These are phyloP conservation scores for Disparrhopalites patrizii DNA, from an alignment of 2,888 invertebrate genomes.

Conservation along the genomic window DNA sequence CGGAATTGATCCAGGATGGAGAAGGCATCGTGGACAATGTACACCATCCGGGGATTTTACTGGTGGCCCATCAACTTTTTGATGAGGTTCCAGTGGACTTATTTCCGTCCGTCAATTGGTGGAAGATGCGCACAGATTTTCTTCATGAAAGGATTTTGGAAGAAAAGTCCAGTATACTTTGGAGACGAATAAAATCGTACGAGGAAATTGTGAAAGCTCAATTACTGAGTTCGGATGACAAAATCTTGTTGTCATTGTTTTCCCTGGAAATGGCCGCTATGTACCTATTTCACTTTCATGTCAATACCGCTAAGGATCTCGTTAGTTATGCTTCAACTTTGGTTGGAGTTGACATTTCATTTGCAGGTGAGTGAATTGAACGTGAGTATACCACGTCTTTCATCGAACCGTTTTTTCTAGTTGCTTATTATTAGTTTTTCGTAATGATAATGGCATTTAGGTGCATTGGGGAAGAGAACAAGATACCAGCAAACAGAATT, in stretches of 20 bases:
- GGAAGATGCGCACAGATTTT: slow-evolving; percentile 69
- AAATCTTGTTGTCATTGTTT: slow-evolving; percentile 52
- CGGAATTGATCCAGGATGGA: slow-evolving; percentile 29
- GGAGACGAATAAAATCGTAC: slow-evolving; percentile 12
- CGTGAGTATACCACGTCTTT: background rate
- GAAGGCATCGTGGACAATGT: slow-evolving; percentile 26
- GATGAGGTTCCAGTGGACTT: background rate
- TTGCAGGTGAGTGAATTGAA: slow-evolving; percentile 59
- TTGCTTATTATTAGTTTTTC: background rate
- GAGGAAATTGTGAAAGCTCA: background rate
- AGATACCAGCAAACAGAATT: slow-evolving; percentile 76
- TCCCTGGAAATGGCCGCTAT: slow-evolving; percentile 63
- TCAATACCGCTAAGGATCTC: slow-evolving; percentile 65
- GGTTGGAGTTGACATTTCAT: slow-evolving; percentile 64
- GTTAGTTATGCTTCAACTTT: slow-evolving; percentile 62
- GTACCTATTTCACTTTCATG: slow-evolving; percentile 68
- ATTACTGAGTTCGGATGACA: background rate
- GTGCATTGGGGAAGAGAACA: slow-evolving; percentile 84
- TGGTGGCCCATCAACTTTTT: slow-evolving; percentile 27
- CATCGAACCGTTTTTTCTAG: background rate
- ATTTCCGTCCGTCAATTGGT: slow-evolving; percentile 55
- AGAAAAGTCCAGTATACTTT: slow-evolving; percentile 61
- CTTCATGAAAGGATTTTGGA: slow-evolving; percentile 73
- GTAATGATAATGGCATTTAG: slow-evolving; percentile 52
- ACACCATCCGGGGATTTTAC: slow-evolving; percentile 9